These are phyloP conservation scores for Cinclus mexicanus DNA, from an alignment of 2,113 vertebrate species.

Conservation along the genomic window DNA sequence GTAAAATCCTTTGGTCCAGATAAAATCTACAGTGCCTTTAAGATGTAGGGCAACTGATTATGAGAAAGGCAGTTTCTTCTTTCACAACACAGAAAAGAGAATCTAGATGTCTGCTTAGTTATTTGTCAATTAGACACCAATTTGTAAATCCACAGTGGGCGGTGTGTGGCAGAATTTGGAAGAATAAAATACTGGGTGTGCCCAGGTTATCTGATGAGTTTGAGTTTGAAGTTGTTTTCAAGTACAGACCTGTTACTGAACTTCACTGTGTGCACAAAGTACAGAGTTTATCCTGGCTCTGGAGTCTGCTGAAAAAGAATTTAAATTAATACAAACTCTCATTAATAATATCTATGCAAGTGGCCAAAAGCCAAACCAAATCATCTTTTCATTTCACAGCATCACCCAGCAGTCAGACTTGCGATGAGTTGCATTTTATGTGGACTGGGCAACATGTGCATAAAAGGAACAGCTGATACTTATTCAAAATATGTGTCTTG, in stretches of 20 bases:
- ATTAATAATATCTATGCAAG: background rate
- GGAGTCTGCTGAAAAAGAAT: background rate
- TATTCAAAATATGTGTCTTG: background rate
- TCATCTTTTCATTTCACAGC: background rate
- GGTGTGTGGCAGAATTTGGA: background rate
- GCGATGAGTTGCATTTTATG: rapidly evolving
- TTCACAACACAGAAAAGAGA: background rate
- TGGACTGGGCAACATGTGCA: background rate
- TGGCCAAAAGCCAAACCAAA: background rate
- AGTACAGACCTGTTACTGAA: background rate
- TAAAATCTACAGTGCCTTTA: slow-evolving; percentile 27
- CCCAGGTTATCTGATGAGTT: background rate
- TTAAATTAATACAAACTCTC: background rate
- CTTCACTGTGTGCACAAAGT: background rate
- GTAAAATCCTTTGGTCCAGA: slow-evolving; percentile 11
- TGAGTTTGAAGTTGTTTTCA: slow-evolving; percentile 4
- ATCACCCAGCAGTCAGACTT: background rate
- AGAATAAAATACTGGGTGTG: background rate
- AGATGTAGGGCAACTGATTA: background rate
- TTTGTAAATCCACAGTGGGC: background rate
- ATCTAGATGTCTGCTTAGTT: background rate
- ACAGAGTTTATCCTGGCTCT: background rate
- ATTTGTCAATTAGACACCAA: slow-evolving; percentile 7
- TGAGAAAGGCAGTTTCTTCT: slow-evolving; percentile 9
- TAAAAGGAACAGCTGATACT: background rate